Percentiles rank a stretch among this genome's conserved stretches.
Evolutionary conservation across 2,113 vertebrate species (phyloP).

Genomic region (Narcine bancroftii): DNA sequence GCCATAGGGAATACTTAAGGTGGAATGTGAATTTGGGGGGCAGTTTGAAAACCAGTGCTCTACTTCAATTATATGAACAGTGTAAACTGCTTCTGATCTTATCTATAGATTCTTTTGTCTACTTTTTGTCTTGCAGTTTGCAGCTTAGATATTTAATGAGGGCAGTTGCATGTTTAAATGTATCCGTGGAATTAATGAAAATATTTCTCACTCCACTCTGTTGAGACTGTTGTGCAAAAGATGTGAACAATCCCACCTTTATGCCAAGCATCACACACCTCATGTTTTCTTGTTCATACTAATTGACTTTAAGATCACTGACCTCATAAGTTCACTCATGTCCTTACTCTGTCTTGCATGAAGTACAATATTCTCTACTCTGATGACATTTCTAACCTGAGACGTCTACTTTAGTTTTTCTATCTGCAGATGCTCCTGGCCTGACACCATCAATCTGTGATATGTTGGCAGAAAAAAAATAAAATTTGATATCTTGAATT

Average conservation of each 20-base stretch:
- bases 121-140: neutral
- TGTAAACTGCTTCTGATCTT: neutral
- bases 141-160: slow-evolving; percentile 7
- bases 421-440: too few species aligned
- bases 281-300: neutral
- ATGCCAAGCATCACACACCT: neutral
- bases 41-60: too few species aligned
- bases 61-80: neutral
- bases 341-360: neutral
- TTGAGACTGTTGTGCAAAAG: neutral
- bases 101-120: neutral
- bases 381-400: too few species aligned
- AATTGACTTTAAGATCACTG: neutral
- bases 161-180: too few species aligned
- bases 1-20: too few species aligned
- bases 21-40: too few species aligned
- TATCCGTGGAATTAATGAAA: neutral
- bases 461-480: neutral
- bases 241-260: neutral
- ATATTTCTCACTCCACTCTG: neutral
- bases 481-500: neutral
- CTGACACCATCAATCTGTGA: too few species aligned
- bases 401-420: too few species aligned
- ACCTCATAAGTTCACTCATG: neutral
- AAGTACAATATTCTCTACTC: neutral